These are phyloP conservation scores for Orthonyx spaldingii DNA, from an alignment of 2,113 vertebrate species.

Conservation along the genomic window DNA sequence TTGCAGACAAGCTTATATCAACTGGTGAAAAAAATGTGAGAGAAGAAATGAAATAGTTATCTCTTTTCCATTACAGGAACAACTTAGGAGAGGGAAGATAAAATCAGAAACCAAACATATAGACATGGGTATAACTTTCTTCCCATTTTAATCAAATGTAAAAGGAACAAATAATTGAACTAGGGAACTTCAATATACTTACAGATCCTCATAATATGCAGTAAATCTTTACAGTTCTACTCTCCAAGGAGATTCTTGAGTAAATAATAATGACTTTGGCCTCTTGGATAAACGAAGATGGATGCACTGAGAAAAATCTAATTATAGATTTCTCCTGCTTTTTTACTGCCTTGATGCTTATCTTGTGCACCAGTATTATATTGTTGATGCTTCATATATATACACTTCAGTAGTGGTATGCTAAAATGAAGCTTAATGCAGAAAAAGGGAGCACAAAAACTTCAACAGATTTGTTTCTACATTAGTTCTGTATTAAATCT, in stretches of 20 bases:
- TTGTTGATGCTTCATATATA: neutral
- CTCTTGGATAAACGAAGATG: conserved; percentile 57
- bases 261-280: conserved; percentile 57
- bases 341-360: neutral
- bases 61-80: neutral
- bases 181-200: conserved; percentile 4
- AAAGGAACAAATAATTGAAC: conserved; percentile 28
- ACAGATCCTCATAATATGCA: conserved; percentile 35
- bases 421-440: neutral
- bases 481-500: neutral
- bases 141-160: neutral
- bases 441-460: neutral
- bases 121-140: neutral
- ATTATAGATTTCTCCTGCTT: conserved; percentile 33
- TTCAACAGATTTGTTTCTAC: neutral
- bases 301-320: conserved; percentile 51
- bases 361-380: neutral
- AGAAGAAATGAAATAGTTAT: neutral
- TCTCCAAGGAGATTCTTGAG: conserved; percentile 40
- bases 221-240: conserved; percentile 46
- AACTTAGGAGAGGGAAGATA: neutral
- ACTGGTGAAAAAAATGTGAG: neutral
- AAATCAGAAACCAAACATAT: neutral
- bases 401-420: neutral
- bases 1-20: neutral